A percentile compares a stretch with the other conserved stretches of the same genome.
These are phyloP conservation scores for Zeuzera pyrina DNA, from an alignment of 2,888 invertebrate species.

Conservation along the genomic window DNA sequence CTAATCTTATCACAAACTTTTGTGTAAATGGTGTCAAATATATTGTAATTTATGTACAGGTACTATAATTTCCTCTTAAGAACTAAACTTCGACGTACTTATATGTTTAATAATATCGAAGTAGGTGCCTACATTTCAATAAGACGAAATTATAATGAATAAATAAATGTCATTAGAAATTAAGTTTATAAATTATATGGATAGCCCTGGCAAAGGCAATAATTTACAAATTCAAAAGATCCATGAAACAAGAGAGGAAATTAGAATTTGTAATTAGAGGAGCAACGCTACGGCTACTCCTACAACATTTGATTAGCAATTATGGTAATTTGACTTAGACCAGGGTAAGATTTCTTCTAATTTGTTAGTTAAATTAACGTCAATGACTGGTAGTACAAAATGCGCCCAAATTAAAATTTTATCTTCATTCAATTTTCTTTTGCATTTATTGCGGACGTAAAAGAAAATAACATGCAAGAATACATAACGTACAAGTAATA, in stretches of 20 bases:
- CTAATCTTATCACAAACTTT: no score
- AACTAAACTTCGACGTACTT: no score
- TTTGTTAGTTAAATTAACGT: conserved; percentile 67
- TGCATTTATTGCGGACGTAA: no score
- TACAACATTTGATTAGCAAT: conserved; percentile 72
- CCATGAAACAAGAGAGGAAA: conserved; percentile 67
- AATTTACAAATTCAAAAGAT: conserved; percentile 70
- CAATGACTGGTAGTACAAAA: conserved; percentile 35
- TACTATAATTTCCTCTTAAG: no score
- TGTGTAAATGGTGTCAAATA: no score
- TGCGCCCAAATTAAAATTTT: conserved; percentile 9
- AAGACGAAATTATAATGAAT: conserved; percentile 4
- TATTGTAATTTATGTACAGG: no score
- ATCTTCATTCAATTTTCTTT: no score
- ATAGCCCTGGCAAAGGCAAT: conserved; percentile 50
- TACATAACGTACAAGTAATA: no score
- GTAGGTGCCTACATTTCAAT: conserved; percentile 3
- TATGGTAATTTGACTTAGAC: conserved; percentile 70
- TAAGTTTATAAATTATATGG: conserved; percentile 38
- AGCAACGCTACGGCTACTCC: conserved; percentile 53
- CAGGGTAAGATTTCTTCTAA: conserved; percentile 68
- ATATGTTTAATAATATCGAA: conserved; percentile 8
- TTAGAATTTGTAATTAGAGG: conserved; percentile 71
- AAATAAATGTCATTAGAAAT: conserved; percentile 8
- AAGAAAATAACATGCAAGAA: no score